Evolutionary conservation across 1,140 invertebrate species (phyloP), one percentile per base, ranked within the genome.

Genomic region (Diorhabda elongata): DNA sequence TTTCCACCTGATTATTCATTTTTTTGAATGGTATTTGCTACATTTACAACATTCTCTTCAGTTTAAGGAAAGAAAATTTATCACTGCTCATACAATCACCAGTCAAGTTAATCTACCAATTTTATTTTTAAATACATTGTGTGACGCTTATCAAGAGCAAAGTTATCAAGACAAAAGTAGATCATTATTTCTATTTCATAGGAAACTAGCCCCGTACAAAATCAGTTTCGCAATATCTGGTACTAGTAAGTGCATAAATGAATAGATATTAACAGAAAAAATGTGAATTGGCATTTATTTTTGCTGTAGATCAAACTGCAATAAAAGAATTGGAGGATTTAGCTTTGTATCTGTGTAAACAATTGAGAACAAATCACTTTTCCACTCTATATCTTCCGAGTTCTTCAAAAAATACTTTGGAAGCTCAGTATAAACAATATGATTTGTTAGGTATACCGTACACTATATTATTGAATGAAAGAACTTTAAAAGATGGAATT

Each of bases 141-240:
- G 86, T 74, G 90, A 91, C 82, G 87, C 85, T 11, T 85, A 82
- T 75, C 81, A 84, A 67, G 75, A 79, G 63, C 66, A 78, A 7
- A 71, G 77, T 11, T 74, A 74, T 60, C 71, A 79, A 67, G 76
- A 74, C 56, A 75, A 75, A 66, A 59, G 69, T n/a, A 67, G 79
- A 44, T 69, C 75, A 59, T 66, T 84, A 26, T 77, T 92, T 7
- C 83, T 85, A 66, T 83, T 94, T 41, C 89, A 93, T 78, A 85
- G 88, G 62, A 88, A 87, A 79, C 80, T 93, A 68, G 85, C 90
- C 8, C 92, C 92, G 2, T 92, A 89, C 73, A 91, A 91, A 84
- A 85, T 89, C 59, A 85, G 85, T 57, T 88, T 91, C 81, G 82
- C 84, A 42, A 71, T 86, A 8, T 66, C 82, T 43, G 71, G 73